Evolutionary conservation across 53 echinoderm and acorn worm species (phyloP), one percentile per base, ranked within the genome.

Genomic region (Mesocentrotus franciscanus): DNA sequence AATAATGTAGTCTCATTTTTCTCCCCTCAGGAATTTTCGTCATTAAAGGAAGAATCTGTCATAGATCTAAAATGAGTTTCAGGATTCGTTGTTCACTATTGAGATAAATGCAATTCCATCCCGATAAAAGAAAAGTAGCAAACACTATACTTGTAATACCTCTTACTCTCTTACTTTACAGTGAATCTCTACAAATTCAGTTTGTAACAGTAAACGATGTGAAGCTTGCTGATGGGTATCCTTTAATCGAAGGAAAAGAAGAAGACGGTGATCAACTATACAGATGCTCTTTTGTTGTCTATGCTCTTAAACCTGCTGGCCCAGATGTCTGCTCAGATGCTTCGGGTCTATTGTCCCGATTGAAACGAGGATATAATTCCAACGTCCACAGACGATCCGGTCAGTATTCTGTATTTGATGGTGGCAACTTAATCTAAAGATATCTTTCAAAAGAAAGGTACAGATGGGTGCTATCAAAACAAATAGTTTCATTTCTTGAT

Each of bases 211-310:
- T 8, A 29, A 29, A 27, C 27, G 87, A 87, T 24, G 87, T 87
- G 33, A 56, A 11, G 58, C n/a, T 87, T 56, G 87, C 87, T 27
- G 87, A 87, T 17, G 87, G 87, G 27, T 87, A 57, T 87, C 87
- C 87, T 4, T 4, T 87, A n/a, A n/a, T 58, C 15, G 58, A 87
- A 29, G 87, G 13, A 27, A 14, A 33, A 16, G 55, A 30, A 33
- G 76, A 20, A n/a, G 58, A 56, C 13, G 56, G 22, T n/a, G 87
- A 87, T 16, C 42, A 49, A 27, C 13, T 29, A n/a, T 84, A 36
- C 84, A 22, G 2, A 18, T 57, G 87, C 39, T 87, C 87, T 57
- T 87, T 58, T 22, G 59, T 87, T 58, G 58, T 87, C 3, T 87
- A 57, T 29, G 87, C 87, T 58, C 27, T 87, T 11, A 58, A 20